Evolutionary conservation across 2,888 invertebrate genomes (phyloP).

Genomic region (Meghimatium bilineatum): DNA sequence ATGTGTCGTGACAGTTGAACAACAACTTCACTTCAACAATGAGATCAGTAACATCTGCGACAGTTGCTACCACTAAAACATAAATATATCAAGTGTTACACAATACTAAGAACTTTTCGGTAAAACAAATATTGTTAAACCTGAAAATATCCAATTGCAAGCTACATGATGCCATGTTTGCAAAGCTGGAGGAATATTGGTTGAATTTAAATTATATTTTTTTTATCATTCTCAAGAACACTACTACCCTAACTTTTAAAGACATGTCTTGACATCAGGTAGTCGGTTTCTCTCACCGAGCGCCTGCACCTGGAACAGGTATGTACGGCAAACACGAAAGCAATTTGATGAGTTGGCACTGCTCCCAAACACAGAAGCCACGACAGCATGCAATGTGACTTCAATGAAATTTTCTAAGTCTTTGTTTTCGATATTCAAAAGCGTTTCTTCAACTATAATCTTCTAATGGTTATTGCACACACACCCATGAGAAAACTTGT

Average conservation of each 20-base stretch:
- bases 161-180: background rate
- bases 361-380: background rate
- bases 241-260: background rate
- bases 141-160: background rate
- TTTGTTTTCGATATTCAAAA: background rate
- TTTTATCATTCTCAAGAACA: constrained; percentile 2
- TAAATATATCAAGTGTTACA: background rate
- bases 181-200: background rate
- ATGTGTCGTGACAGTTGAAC: background rate
- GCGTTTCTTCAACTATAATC: background rate
- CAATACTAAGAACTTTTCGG: background rate
- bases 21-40: background rate
- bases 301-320: constrained; percentile 2
- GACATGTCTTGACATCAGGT: background rate
- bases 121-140: constrained; percentile 1
- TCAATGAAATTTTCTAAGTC: background rate
- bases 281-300: background rate
- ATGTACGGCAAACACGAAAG: background rate
- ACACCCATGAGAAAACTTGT: no score
- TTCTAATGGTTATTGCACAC: no score
- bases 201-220: background rate
- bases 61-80: background rate
- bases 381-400: no score
- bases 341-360: background rate
- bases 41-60: background rate